Evolutionary conservation across 2,888 invertebrate genomes (phyloP), one percentile per base, ranked within the genome.

Genomic region (Erebia epiphron): DNA sequence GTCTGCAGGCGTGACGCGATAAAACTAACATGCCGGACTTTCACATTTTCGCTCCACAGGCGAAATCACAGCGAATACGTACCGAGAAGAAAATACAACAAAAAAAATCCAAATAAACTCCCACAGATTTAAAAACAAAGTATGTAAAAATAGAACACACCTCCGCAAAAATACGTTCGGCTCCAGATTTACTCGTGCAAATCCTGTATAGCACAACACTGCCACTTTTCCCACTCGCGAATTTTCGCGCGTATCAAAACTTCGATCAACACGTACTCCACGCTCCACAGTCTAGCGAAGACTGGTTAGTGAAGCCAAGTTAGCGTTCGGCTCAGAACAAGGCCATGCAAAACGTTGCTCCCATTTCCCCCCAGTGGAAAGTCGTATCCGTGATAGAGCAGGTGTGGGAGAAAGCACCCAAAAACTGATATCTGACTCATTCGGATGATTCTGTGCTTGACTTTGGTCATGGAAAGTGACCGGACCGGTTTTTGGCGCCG

Each of bases 381-480:
- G 92, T 86, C 85, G 86, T 82, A 92, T 92, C 92, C 92, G 92
- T 87, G 89, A 90, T 87, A 86, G 86, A 86, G 83, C 91, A 92
- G 90, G 91, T 90, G 91, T 89, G 89, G 89, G 91, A 90, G 92
- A 92, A 92, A 92, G 92, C 91, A 92, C 87, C 89, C 82, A 88
- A 91, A 90, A 89, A 87, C 82, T 83, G 82, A 87, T 83, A 81
- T 82, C 82, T 90, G 91, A 91, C 83, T 91, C 91, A 92, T 85
- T 85, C 86, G 83, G 86, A 88, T 88, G 87, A 86, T 86, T 84
- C 83, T 83, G 75, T 81, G 70, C 62, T 64, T 72, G 70, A 62
- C 62, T 72, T 74, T 64, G 73, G 79, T 72, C 75, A 82, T 82
- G 85, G 91, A 91, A 91, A 91, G 91, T 91, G 90, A 89, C 83